Conservation (phyloP, 2,888 invertebrate genomes). For the Coecobrya sp. region DNA sequence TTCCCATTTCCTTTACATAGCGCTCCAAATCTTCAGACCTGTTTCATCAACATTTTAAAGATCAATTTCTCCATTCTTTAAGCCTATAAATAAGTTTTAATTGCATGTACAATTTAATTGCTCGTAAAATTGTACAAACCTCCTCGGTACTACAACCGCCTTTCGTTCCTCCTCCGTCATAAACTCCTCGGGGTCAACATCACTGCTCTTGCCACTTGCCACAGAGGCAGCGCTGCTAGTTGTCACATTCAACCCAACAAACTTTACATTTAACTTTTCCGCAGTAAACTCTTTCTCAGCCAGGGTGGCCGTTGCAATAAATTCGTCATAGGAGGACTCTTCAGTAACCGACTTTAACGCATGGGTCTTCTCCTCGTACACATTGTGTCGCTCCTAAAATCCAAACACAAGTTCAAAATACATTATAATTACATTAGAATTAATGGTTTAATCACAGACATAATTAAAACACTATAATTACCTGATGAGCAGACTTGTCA, state of each 20-base stretch:
- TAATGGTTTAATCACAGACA: too few relatives aligned
- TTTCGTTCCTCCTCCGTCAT: slow-evolving; percentile 84
- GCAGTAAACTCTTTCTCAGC: slow-evolving; percentile 96
- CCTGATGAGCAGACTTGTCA: slow-evolving; percentile 79
- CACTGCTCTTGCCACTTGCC: slow-evolving; percentile 87
- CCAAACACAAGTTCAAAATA: not conserved
- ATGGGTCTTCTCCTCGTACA: slow-evolving; percentile 78
- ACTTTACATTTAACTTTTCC: slow-evolving; percentile 95
- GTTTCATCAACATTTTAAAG: not conserved
- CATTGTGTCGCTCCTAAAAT: slow-evolving; percentile 82
- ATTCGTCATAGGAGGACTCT: slow-evolving; percentile 98
- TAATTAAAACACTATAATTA: slow-evolving; percentile 28
- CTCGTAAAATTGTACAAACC: too few relatives aligned
- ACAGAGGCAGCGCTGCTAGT: slow-evolving; percentile 90
- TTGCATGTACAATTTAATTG: too few relatives aligned
- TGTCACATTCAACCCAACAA: slow-evolving; percentile 91
- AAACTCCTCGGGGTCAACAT: slow-evolving; percentile 88
- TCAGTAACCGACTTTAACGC: slow-evolving; percentile 90
- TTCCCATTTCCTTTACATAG: slow-evolving; percentile 94
- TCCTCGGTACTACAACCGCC: slow-evolving; percentile 84
- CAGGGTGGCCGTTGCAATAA: slow-evolving; percentile 97
- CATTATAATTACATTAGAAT: slow-evolving; percentile 26
- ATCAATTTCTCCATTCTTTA: too few relatives aligned
- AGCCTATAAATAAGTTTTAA: too few relatives aligned
- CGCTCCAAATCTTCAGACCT: slow-evolving; percentile 95